Evolutionary conservation across 2,113 vertebrate species (phyloP), one percentile per base, ranked within the genome.

Genomic region (Ceyx cyanopectus): DNA sequence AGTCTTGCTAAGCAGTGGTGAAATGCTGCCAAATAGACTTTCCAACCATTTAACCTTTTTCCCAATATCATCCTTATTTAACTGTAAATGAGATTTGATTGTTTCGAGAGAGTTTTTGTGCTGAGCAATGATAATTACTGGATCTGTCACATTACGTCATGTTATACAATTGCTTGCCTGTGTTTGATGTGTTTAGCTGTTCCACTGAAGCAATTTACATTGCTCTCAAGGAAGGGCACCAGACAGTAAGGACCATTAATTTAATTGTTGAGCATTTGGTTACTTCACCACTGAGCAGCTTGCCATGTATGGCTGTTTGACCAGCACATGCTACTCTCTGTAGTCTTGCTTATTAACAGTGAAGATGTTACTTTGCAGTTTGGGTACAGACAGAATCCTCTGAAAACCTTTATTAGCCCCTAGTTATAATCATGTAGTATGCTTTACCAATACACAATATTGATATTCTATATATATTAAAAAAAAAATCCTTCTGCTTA

Each of bases 391-490:
- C 12, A 41, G 30, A 20, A 75, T 10, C 34, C 45, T 87, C 40
- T 2, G 21, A 57, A 67, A n/a, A 26, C 11, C 53, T 70, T 12
- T 0, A 7, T 37, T 37, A 53, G 5, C 5, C 23, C 10, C 9
- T 63, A 15, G 5, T 46, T 70, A 27, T 18, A 70, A n/a, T 37
- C 4, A 10, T 50, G 10, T 9, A 15, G 8, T 30, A 9, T 62
- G 7, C 48, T 70, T 6, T 14, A 68, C 20, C 14, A 75, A 29
- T 45, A 23, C 11, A 41, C 14, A 32, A 5, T 69, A 6, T 54
- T 66, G 30, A 41, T 82, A 66, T 9, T 60, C 37, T 37, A 37
- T 37, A 37, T 37, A 40, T 6, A 27, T 27, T 66, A 17, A 51
- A 61, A 43, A 53, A 18, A 54, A 53, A 26, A 34, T 56, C 23